These are phyloP conservation scores for Corythornis vintsioides DNA, from an alignment of 2,113 vertebrate genomes.

Conservation along the genomic window DNA sequence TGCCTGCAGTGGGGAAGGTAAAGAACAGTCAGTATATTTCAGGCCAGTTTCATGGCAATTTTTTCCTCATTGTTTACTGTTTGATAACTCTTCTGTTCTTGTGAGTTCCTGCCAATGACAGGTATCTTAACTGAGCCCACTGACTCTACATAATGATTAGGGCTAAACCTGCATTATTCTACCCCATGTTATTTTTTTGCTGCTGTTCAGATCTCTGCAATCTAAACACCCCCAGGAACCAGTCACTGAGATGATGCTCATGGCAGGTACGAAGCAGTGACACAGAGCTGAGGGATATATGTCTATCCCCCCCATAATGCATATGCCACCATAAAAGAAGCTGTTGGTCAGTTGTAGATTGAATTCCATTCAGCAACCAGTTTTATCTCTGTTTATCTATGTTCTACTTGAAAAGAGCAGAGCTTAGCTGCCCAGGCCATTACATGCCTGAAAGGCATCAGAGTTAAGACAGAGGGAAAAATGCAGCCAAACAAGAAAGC, in stretches of 20 bases:
- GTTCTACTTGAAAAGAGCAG: slow-evolving; percentile 19
- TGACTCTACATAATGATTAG: neutral
- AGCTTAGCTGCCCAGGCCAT: slow-evolving; percentile 44
- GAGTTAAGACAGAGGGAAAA: slow-evolving; percentile 51
- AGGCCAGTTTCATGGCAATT: neutral
- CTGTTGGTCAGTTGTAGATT: neutral
- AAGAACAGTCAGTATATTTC: neutral
- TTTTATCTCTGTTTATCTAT: slow-evolving; percentile 55
- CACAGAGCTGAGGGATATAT: neutral
- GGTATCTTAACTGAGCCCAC: neutral
- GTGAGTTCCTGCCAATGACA: neutral
- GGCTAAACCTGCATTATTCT: neutral
- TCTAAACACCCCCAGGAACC: neutral
- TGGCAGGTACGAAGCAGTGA: neutral
- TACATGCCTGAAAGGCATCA: slow-evolving; percentile 64
- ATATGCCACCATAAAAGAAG: neutral
- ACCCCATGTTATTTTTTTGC: neutral
- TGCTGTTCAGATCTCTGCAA: neutral
- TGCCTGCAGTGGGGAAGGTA: neutral
- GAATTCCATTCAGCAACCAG: neutral
- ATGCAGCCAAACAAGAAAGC: slow-evolving; percentile 67
- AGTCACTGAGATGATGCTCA: neutral
- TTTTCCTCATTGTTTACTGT: neutral
- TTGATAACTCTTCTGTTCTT: neutral
- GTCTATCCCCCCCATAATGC: neutral